Percentiles rank a stretch among this genome's conserved stretches.
phyloP scores from a whole-genome alignment of 2,888 invertebrate species.

The Drosophila algonquin region DNA sequence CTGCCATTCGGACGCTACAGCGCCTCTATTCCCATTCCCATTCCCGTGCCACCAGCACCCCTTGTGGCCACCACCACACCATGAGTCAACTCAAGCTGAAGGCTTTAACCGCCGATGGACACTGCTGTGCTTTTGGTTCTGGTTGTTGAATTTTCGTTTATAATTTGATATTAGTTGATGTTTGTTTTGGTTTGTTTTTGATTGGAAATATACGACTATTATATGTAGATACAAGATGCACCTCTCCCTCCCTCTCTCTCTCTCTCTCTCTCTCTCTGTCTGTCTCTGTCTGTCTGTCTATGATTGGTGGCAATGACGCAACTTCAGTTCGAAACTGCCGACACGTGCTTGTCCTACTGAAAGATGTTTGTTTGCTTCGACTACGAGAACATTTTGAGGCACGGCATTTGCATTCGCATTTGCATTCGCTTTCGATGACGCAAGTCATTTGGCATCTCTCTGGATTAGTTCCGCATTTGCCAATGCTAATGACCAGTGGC shows the following conservation, averaged over 20 bases:
- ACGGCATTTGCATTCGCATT: constrained; percentile 12
- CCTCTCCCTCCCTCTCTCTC: background rate
- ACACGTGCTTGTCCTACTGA: constrained; percentile 37
- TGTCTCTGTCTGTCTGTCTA: background rate
- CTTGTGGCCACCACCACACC: constrained; percentile 32
- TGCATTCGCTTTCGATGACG: constrained; percentile 34
- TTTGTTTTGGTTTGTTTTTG: constrained; percentile 10
- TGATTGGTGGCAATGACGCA: constrained; percentile 16
- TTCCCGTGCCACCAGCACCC: constrained; percentile 12
- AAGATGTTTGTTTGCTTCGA: background rate
- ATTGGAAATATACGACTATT: constrained; percentile 19
- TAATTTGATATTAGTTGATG: constrained; percentile 3
- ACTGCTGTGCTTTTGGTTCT: constrained; percentile 57
- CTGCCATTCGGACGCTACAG: constrained; percentile 81
- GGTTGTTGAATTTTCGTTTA: constrained; percentile 26
- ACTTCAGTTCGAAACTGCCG: constrained; percentile 13
- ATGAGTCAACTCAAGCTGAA: background rate
- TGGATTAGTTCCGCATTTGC: constrained; percentile 18
- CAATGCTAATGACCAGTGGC: background rate
- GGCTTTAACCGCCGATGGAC: constrained; percentile 80
- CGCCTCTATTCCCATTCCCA: constrained; percentile 27
- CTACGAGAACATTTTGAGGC: background rate
- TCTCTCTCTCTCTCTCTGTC: background rate
- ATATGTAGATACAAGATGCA: constrained; percentile 26
- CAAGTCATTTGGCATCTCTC: constrained; percentile 12